A percentile compares a stretch with the other conserved stretches of the same genome.
These are phyloP conservation scores for Dicycla oo DNA, from an alignment of 2,888 invertebrate genomes.

Conservation along the genomic window DNA sequence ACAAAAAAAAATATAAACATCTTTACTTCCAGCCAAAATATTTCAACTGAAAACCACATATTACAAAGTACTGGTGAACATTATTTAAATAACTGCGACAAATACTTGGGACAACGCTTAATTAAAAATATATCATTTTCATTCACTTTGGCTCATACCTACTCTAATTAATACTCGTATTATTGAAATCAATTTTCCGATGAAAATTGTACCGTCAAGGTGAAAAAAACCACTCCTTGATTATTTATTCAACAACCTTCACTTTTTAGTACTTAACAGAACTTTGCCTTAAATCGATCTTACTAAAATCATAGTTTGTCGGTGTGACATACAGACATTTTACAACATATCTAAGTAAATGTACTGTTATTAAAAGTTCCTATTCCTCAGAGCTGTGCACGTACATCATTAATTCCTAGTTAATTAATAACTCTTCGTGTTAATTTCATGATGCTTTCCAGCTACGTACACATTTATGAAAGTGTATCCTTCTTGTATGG, in stretches of 20 bases:
- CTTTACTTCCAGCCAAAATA: slow-evolving; percentile 6
- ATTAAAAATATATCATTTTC: slow-evolving; percentile 28
- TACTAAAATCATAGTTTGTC: not conserved
- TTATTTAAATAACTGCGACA: slow-evolving; percentile 22
- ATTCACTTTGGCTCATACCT: slow-evolving; percentile 25
- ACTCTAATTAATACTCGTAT: slow-evolving; percentile 12
- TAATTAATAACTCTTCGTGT: not conserved
- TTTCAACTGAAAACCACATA: not conserved
- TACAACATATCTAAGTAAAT: not conserved
- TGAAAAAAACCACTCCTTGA: slow-evolving; percentile 10
- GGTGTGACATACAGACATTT: not conserved
- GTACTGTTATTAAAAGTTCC: not conserved
- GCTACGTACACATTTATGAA: not conserved
- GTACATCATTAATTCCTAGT: slow-evolving; percentile 3
- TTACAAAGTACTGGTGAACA: slow-evolving; percentile 1
- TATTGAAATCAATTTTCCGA: slow-evolving; percentile 42
- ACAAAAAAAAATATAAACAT: not conserved
- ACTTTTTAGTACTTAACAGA: slow-evolving; percentile 13
- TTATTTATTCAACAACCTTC: slow-evolving; percentile 25
- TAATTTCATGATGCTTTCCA: slow-evolving; percentile 8
- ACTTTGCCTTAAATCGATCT: slow-evolving; percentile 17
- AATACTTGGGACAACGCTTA: slow-evolving; percentile 14
- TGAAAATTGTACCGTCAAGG: slow-evolving; percentile 13
- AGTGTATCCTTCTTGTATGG: not conserved
- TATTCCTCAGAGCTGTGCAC: not conserved